phyloP scores from a whole-genome alignment of 2,797 vertebrate genomes.

The Xenopus petersii region DNA sequence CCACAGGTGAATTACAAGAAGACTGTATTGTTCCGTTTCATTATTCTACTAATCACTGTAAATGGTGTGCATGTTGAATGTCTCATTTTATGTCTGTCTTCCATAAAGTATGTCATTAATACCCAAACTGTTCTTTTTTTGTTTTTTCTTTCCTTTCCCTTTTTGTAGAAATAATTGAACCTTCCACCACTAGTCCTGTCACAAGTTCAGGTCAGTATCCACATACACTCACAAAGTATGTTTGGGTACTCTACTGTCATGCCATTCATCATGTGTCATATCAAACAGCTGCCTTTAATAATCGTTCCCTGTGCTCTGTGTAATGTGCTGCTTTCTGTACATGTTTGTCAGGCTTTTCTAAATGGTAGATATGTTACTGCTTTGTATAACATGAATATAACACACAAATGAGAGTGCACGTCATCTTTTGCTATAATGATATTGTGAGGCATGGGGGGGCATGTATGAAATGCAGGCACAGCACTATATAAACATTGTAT shows the following conservation, averaged over 20 bases:
- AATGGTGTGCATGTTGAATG: constrained; percentile 71
- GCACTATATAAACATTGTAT: background rate
- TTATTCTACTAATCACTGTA: constrained; percentile 38
- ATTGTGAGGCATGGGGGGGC: background rate
- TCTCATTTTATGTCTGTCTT: constrained; percentile 80
- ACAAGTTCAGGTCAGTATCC: constrained; percentile 99
- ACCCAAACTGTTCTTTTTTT: constrained; percentile 89
- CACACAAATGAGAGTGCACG: background rate
- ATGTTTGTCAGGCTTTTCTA: background rate
- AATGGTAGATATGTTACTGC: background rate
- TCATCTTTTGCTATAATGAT: background rate
- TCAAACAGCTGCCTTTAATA: background rate
- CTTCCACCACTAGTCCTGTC: constrained; percentile 96
- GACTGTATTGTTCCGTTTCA: too few species aligned
- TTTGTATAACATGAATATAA: background rate
- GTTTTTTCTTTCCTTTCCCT: constrained; percentile 73
- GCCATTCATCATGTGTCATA: constrained; percentile 13
- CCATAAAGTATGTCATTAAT: constrained; percentile 87
- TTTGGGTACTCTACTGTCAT: constrained; percentile 66
- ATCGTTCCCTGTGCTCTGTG: background rate
- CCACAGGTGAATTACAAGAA: too few species aligned
- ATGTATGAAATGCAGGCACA: background rate
- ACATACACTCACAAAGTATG: constrained; percentile 80
- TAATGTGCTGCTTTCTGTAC: background rate
- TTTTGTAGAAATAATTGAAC: constrained; percentile 96